A percentile compares a stretch with the other conserved stretches of the same genome.
Evolutionary conservation across 2,113 vertebrate genomes (phyloP).

Genomic region (Uria lomvia): DNA sequence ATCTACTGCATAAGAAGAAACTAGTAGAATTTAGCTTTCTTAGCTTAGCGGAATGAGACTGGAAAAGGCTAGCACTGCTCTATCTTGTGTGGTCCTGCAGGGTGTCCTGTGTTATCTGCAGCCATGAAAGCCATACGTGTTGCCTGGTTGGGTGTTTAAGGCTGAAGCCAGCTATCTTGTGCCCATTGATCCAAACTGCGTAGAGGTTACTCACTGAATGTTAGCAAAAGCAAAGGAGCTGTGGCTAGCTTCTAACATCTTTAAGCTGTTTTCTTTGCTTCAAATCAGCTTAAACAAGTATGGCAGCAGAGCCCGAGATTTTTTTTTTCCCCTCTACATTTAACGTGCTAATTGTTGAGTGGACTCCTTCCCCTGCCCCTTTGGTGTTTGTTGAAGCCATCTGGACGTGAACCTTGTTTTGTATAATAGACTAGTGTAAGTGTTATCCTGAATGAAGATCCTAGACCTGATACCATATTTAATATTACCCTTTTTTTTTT

Average conservation of each 20-base stretch:
- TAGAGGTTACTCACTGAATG: neutral
- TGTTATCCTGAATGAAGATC: neutral
- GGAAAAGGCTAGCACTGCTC: neutral
- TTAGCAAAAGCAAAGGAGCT: neutral
- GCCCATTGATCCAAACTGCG: neutral
- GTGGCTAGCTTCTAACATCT: neutral
- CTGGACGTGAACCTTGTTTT: neutral
- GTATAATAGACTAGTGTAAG: neutral
- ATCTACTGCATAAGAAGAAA: neutral
- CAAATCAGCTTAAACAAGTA: neutral
- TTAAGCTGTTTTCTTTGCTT: neutral
- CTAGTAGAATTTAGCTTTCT: neutral
- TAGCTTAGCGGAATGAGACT: neutral
- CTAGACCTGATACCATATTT: neutral
- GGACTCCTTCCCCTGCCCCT: neutral
- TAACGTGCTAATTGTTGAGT: neutral
- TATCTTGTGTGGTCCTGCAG: neutral
- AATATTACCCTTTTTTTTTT: neutral
- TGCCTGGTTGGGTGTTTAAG: neutral
- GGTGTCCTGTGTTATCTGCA: neutral
- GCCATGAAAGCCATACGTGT: neutral
- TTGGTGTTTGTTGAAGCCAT: neutral
- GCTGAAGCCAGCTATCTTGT: neutral
- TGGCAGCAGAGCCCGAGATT: neutral
- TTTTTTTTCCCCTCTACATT: neutral